phyloP scores from a whole-genome alignment of 2,113 vertebrate genomes.

The Amia ocellicauda region DNA sequence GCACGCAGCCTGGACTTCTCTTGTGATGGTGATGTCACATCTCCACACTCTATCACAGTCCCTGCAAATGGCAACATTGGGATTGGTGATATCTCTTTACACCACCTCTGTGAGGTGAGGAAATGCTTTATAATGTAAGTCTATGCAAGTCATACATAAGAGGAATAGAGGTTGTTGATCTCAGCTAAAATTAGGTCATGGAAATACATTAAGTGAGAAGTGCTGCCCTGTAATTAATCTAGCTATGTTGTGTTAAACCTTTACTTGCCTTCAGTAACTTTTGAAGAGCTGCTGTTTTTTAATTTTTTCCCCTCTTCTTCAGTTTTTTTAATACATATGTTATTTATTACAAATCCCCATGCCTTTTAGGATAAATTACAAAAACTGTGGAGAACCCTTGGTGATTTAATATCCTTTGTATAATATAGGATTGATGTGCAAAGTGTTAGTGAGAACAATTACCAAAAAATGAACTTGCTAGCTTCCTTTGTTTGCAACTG shows the following conservation, averaged over 20 bases:
- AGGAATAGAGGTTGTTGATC: slow-evolving; percentile 16
- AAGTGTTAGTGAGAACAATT: slow-evolving; percentile 33
- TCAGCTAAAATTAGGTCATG: slow-evolving; percentile 10
- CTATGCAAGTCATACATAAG: slow-evolving; percentile 28
- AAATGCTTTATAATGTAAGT: slow-evolving; percentile 23
- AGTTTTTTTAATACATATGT: slow-evolving; percentile 24
- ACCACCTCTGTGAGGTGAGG: slow-evolving; percentile 15
- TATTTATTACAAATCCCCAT: slow-evolving; percentile 39
- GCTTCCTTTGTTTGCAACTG: slow-evolving; percentile 26
- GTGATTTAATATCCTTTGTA: slow-evolving; percentile 37
- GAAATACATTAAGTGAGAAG: slow-evolving; percentile 17
- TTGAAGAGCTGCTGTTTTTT: slow-evolving; percentile 30
- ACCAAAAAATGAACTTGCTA: slow-evolving; percentile 40
- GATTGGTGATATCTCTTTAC: slow-evolving; percentile 18
- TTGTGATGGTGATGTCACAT: no score
- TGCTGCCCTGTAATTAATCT: slow-evolving; percentile 25
- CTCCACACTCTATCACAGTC: slow-evolving; percentile 37
- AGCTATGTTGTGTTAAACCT: slow-evolving; percentile 19
- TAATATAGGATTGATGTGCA: slow-evolving; percentile 33
- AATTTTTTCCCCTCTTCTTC: background rate
- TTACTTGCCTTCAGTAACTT: slow-evolving; percentile 20
- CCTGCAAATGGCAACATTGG: slow-evolving; percentile 38
- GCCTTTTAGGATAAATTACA: slow-evolving; percentile 39
- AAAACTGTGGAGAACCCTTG: slow-evolving; percentile 33
- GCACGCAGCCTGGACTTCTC: no score